Percentiles rank a stretch among this genome's conserved stretches.
These are phyloP conservation scores for Apoderus coryli DNA, from an alignment of 2,888 invertebrate species.

Conservation along the genomic window DNA sequence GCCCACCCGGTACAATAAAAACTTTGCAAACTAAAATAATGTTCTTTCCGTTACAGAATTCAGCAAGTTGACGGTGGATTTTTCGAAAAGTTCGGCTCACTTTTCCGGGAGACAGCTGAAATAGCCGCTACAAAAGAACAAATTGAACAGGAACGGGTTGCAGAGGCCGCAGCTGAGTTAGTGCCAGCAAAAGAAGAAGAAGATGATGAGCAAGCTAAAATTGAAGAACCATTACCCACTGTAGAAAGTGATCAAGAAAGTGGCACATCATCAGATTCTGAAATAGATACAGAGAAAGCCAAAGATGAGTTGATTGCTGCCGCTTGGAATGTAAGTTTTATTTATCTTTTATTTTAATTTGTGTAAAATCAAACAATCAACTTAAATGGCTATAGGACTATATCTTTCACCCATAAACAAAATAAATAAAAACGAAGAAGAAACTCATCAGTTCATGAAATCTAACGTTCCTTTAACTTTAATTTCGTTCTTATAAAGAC, in stretches of 20 bases:
- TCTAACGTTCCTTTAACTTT: too few relatives aligned
- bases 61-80: conserved; percentile 73
- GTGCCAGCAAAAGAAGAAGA: conserved; percentile 19
- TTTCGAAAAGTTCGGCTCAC: conserved; percentile 68
- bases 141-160: conserved; percentile 27
- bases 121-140: conserved; percentile 40
- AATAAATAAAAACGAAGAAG: too few relatives aligned
- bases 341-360: too few relatives aligned
- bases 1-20: too few relatives aligned
- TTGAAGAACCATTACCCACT: conserved; percentile 13
- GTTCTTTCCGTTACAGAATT: conserved; percentile 34
- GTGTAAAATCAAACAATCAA: too few relatives aligned
- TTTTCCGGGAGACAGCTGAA: conserved; percentile 49
- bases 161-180: conserved; percentile 26
- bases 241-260: conserved; percentile 5
- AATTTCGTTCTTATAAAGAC: too few relatives aligned
- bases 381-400: too few relatives aligned
- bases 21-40: too few relatives aligned
- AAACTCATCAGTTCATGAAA: too few relatives aligned
- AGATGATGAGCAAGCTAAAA: conserved; percentile 12
- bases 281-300: conserved; percentile 46
- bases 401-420: too few relatives aligned
- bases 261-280: conserved; percentile 36
- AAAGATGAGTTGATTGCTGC: conserved; percentile 48
- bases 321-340: conserved; percentile 60